These are phyloP conservation scores for Laupala kohalensis DNA, from an alignment of 1,140 invertebrate species.

Conservation along the genomic window DNA sequence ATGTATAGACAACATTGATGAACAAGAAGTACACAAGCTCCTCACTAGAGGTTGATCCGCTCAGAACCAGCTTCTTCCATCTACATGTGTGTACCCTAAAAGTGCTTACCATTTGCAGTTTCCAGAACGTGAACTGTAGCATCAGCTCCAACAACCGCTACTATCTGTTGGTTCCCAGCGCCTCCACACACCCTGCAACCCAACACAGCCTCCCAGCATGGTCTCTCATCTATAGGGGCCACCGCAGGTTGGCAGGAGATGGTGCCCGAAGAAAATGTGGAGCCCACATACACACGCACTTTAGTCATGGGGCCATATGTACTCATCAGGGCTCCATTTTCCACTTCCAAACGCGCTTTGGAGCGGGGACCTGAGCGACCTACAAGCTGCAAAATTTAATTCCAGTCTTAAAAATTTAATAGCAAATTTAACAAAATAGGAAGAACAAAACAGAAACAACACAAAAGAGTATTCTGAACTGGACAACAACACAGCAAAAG, in stretches of 20 bases:
- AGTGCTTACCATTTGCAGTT: slow-evolving; percentile 31
- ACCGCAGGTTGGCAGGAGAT: neutral
- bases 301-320: slow-evolving; percentile 16
- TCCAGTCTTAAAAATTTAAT: no score
- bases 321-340: slow-evolving; percentile 15
- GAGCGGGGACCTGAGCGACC: neutral
- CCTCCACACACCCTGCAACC: slow-evolving; percentile 37
- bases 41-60: no score
- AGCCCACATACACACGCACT: slow-evolving; percentile 10
- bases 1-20: no score
- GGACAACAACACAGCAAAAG: no score
- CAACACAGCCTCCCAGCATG: neutral
- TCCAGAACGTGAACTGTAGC: slow-evolving; percentile 48
- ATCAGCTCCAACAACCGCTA: slow-evolving; percentile 50
- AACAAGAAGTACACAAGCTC: no score
- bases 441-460: no score
- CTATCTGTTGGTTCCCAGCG: slow-evolving; percentile 35
- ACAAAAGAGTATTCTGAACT: no score
- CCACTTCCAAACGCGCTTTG: slow-evolving; percentile 9
- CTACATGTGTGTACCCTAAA: no score
- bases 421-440: no score
- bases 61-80: no score
- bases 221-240: neutral
- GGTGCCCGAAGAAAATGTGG: neutral
- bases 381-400: neutral